Conservation (phyloP, 2,888 invertebrate species). For the Nomada ferruginata region DNA sequence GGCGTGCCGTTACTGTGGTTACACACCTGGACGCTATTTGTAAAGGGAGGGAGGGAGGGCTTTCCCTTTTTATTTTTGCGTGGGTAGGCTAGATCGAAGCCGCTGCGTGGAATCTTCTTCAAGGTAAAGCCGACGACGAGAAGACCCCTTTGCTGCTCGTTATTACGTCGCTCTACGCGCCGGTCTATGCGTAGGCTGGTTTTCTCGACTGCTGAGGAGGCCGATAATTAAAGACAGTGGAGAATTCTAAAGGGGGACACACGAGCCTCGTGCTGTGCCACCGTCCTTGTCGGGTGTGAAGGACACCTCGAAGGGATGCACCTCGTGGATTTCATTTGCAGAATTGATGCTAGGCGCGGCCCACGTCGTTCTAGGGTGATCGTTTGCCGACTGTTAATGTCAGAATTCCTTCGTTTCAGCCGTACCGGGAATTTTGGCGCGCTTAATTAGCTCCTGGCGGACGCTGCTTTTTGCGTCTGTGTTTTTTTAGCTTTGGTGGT, state of each 20-base stretch:
- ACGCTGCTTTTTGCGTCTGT: conserved; percentile 6
- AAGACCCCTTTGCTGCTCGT: conserved; percentile 43
- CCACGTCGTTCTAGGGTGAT: neutral
- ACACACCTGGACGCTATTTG: conserved; percentile 72
- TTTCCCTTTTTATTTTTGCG: conserved; percentile 57
- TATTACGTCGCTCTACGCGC: conserved; percentile 50
- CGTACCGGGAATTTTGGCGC: neutral
- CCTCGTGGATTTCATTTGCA: conserved; percentile 1
- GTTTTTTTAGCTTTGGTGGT: neutral
- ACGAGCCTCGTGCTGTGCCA: neutral
- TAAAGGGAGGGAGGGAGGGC: conserved; percentile 22
- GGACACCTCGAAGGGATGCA: conserved; percentile 29
- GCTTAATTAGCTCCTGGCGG: conserved; percentile 3
- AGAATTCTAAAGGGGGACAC: conserved; percentile 50
- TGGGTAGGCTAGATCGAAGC: conserved; percentile 59
- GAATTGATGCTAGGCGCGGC: neutral
- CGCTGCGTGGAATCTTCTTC: conserved; percentile 49
- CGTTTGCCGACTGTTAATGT: conserved; percentile 20
- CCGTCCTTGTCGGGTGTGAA: conserved; percentile 22
- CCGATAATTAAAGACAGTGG: conserved; percentile 64
- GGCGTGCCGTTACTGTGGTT: conserved; percentile 74
- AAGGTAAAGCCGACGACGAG: conserved; percentile 53
- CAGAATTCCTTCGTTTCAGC: neutral
- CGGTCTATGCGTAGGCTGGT: conserved; percentile 40
- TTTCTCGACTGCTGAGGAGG: conserved; percentile 35